Conservation (phyloP, 2,113 vertebrate species). For the Salvator merianae region DNA sequence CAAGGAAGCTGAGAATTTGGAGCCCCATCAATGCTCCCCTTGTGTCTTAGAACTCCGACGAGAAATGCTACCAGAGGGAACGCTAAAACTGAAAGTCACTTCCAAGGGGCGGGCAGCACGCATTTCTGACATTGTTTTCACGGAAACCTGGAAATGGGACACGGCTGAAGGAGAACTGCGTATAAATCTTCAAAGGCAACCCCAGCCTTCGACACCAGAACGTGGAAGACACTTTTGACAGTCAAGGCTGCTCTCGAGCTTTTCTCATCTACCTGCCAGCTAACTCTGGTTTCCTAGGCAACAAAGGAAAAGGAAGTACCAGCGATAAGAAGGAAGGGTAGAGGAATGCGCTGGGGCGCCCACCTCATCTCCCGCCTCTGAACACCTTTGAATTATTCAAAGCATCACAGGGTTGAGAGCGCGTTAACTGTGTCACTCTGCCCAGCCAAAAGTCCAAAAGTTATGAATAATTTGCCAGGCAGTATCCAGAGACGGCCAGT, state of each 20-base stretch:
- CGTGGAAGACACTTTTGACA: constrained; percentile 6
- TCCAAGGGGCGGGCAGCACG: not conserved
- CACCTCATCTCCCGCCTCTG: constrained; percentile 51
- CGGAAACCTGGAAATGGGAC: not conserved
- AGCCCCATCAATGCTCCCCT: not conserved
- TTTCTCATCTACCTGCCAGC: constrained; percentile 49
- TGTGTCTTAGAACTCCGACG: not conserved
- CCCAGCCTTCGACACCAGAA: not conserved
- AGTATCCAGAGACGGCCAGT: rapidly evolving
- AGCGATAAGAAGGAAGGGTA: constrained; percentile 55
- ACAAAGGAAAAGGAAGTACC: constrained; percentile 47
- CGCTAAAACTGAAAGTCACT: not conserved
- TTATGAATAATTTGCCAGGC: not conserved
- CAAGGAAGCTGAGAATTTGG: not conserved
- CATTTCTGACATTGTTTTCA: not conserved
- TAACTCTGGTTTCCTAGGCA: constrained; percentile 66
- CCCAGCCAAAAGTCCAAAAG: not conserved
- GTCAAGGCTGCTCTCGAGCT: constrained; percentile 33
- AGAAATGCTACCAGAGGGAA: not conserved
- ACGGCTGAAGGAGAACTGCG: not conserved
- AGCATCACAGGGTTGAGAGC: constrained; percentile 26
- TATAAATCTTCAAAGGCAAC: not conserved
- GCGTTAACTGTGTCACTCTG: not conserved
- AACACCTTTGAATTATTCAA: constrained; percentile 63
- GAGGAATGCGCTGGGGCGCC: constrained; percentile 52